Conservation (phyloP, 2,888 invertebrate species). For the Pinctada fucata region DNA sequence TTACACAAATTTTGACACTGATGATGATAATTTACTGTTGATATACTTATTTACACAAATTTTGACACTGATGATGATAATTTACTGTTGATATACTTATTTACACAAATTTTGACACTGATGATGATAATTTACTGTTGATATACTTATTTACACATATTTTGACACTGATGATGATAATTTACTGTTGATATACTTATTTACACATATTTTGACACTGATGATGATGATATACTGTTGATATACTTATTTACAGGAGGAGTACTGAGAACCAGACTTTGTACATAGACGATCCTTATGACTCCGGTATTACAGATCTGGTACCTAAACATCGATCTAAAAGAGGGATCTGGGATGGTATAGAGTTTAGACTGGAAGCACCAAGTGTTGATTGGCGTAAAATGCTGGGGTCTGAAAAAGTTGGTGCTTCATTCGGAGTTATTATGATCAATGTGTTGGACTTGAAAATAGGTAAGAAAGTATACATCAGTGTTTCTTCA, state of each 20-base stretch:
- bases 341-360: slow-evolving; percentile 8
- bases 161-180: too few relatives aligned
- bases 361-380: slow-evolving; percentile 38
- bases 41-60: too few relatives aligned
- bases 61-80: too few relatives aligned
- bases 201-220: too few relatives aligned
- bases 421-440: slow-evolving; percentile 63
- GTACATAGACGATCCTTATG: background rate
- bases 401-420: slow-evolving; percentile 50
- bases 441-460: slow-evolving; percentile 58
- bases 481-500: background rate
- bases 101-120: too few relatives aligned
- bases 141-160: too few relatives aligned
- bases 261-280: background rate
- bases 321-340: background rate
- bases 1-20: too few relatives aligned
- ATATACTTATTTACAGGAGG: background rate
- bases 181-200: too few relatives aligned
- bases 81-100: too few relatives aligned
- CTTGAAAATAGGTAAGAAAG: slow-evolving; percentile 50
- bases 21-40: too few relatives aligned
- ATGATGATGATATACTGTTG: too few relatives aligned
- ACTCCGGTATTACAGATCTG: slow-evolving; percentile 4
- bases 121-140: too few relatives aligned
- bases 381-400: slow-evolving; percentile 62